Conservation (phyloP, 2,888 invertebrate species). For the Chaitophorus viminalis region DNA sequence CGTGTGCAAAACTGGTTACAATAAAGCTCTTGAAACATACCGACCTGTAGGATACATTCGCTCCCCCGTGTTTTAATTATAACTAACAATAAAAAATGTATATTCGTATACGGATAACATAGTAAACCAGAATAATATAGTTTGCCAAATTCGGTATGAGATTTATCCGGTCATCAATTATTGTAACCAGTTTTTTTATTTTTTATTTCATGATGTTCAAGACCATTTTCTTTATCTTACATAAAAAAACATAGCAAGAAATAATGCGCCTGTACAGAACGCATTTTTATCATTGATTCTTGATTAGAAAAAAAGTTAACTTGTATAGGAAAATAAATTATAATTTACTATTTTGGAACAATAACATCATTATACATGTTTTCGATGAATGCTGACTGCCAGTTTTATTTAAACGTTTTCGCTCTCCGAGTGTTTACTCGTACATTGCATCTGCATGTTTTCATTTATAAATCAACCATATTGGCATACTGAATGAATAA, state of each 20-base stretch:
- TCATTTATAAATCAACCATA: not conserved
- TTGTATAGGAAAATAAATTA: not conserved
- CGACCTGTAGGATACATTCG: constrained; percentile 5
- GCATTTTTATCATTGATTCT: constrained; percentile 10
- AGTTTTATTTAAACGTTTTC: not conserved
- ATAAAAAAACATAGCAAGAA: not conserved
- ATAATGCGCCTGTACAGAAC: not conserved
- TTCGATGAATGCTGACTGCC: not conserved
- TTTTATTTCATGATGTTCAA: not conserved
- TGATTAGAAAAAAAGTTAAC: constrained; percentile 2
- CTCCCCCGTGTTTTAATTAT: constrained; percentile 39
- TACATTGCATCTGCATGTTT: not conserved
- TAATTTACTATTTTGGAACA: constrained; percentile 30
- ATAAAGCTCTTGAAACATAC: constrained; percentile 39
- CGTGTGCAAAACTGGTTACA: constrained; percentile 44
- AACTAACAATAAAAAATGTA: constrained; percentile 17
- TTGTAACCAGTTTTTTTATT: constrained; percentile 47
- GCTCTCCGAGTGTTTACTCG: constrained; percentile 6
- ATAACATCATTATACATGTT: not conserved
- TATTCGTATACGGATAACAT: constrained; percentile 21
- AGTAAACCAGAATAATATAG: constrained; percentile 45
- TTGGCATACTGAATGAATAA: not conserved
- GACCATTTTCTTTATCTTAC: constrained; percentile 26
- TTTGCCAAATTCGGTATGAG: constrained; percentile 52
- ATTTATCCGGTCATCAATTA: constrained; percentile 32